phyloP scores from a whole-genome alignment of 2,888 invertebrate species.

The Calliopum simillimum region DNA sequence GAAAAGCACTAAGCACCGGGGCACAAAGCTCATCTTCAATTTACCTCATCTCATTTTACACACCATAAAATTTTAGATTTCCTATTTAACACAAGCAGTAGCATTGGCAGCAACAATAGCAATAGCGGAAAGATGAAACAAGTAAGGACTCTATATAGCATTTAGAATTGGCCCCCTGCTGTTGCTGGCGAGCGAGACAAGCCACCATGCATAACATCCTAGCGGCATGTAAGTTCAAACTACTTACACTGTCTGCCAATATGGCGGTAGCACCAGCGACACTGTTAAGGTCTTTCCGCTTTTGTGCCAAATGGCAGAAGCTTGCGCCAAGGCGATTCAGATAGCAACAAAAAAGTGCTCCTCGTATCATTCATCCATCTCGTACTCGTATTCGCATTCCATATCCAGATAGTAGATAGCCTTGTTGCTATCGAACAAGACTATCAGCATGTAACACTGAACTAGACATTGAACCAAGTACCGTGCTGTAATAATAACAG shows the following conservation, averaged over 20 bases:
- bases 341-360: neutral
- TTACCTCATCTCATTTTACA: conserved; percentile 48
- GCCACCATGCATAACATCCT: neutral
- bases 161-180: neutral
- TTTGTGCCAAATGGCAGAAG: neutral
- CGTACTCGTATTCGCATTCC: neutral
- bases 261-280: neutral
- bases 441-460: conserved; percentile 19
- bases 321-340: neutral
- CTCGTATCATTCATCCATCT: neutral
- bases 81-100: neutral
- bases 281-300: neutral
- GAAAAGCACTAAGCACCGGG: neutral
- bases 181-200: neutral
- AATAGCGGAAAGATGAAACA: neutral
- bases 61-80: conserved; percentile 47
- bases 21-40: conserved; percentile 26
- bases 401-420: neutral
- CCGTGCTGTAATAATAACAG: conserved; percentile 2
- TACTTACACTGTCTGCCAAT: conserved; percentile 16
- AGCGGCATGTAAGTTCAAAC: conserved; percentile 9
- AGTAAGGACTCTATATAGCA: neutral
- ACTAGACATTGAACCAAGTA: conserved; percentile 21
- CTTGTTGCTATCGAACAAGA: neutral
- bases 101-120: neutral